Conservation (phyloP, 2,113 vertebrate genomes). For the Nyctibius bracteatus region DNA sequence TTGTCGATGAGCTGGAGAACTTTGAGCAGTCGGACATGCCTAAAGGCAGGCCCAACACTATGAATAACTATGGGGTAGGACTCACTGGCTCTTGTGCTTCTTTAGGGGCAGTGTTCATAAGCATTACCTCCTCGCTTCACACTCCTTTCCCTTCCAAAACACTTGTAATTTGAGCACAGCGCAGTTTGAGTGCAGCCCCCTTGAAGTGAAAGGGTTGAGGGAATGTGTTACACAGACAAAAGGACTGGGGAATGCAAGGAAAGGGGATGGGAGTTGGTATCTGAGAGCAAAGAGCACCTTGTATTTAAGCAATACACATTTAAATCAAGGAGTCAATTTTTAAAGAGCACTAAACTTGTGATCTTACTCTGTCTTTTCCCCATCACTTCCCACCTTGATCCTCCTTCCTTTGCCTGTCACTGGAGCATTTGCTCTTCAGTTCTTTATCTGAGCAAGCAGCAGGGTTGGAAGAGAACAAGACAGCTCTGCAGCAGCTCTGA, state of each 20-base stretch:
- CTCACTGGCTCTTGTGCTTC: not conserved
- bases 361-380: not conserved
- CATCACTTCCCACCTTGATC: not conserved
- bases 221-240: not conserved
- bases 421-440: not conserved
- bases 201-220: not conserved
- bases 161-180: not conserved
- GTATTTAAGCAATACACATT: not conserved
- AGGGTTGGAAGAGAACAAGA: not conserved
- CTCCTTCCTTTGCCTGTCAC: not conserved
- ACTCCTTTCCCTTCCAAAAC: not conserved
- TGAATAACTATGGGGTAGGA: conserved; percentile 95
- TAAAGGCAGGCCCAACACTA: conserved; percentile 94
- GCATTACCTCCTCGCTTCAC: not conserved
- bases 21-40: conserved; percentile 89
- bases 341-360: not conserved
- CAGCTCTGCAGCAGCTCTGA: not conserved
- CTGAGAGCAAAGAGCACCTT: not conserved
- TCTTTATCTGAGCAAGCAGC: not conserved
- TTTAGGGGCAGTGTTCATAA: not conserved
- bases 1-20: conserved; percentile 90
- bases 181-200: not conserved
- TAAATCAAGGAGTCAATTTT: not conserved
- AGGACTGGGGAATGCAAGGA: not conserved
- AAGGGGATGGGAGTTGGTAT: not conserved